phyloP scores from a whole-genome alignment of 2,888 invertebrate genomes.

The Cetonia aurata region DNA sequence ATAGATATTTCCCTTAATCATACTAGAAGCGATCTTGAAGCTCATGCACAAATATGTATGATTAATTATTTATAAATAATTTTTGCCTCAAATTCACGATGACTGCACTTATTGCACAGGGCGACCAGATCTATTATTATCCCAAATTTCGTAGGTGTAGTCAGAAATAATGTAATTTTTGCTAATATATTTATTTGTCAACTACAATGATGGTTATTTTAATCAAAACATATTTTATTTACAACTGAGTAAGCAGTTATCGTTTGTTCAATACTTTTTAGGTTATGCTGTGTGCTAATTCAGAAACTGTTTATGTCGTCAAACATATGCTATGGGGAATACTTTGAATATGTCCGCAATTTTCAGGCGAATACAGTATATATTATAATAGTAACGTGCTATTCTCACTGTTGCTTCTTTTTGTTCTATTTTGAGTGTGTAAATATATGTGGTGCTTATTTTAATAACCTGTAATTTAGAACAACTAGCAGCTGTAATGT shows the following conservation, averaged over 20 bases:
- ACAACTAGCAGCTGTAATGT: too few relatives aligned
- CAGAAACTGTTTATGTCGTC: slow-evolving; percentile 23
- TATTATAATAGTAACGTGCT: background rate
- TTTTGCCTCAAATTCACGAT: background rate
- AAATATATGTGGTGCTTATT: too few relatives aligned
- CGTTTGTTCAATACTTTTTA: background rate
- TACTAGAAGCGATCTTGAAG: too few relatives aligned
- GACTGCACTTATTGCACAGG: background rate
- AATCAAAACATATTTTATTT: slow-evolving; percentile 16
- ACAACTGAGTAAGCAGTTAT: slow-evolving; percentile 1
- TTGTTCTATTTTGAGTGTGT: background rate
- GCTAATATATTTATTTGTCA: background rate
- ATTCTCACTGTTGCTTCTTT: background rate
- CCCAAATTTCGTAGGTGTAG: background rate
- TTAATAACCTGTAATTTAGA: too few relatives aligned
- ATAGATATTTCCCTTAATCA: too few relatives aligned
- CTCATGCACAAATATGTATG: background rate
- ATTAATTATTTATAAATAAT: slow-evolving; percentile 20
- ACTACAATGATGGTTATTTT: background rate
- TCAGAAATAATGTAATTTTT: background rate
- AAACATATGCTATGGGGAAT: slow-evolving; percentile 15
- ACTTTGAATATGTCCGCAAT: background rate
- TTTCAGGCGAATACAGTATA: background rate
- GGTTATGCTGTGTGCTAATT: slow-evolving; percentile 21
- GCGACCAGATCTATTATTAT: slow-evolving; percentile 10